Evolutionary conservation across 1,140 invertebrate genomes (phyloP).

Genomic region (Drosophila kikkawai): DNA sequence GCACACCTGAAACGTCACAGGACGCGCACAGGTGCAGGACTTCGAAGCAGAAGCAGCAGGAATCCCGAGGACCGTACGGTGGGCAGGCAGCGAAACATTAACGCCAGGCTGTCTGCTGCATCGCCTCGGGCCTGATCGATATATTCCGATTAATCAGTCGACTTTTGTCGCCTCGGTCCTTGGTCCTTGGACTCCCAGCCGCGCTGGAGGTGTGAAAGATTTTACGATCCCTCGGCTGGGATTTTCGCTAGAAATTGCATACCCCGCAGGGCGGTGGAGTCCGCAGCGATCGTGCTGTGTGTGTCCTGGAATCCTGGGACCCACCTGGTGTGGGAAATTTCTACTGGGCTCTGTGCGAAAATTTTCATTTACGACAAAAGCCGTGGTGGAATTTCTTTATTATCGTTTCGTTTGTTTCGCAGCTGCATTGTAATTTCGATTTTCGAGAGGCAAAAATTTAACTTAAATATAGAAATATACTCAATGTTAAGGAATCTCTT

Average conservation of each 20-base stretch:
- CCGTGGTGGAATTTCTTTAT: not conserved
- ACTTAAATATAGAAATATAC: not conserved
- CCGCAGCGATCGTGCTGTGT: slow-evolving; percentile 58
- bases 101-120: slow-evolving; percentile 69
- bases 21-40: slow-evolving; percentile 74
- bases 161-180: slow-evolving; percentile 58
- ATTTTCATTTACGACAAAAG: not conserved
- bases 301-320: slow-evolving; percentile 58
- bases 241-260: slow-evolving; percentile 63
- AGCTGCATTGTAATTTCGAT: not conserved
- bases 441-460: not conserved
- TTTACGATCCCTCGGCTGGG: slow-evolving; percentile 58
- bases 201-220: slow-evolving; percentile 75
- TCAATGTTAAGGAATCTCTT: no score
- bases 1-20: slow-evolving; percentile 78
- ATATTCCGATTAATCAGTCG: slow-evolving; percentile 77
- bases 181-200: slow-evolving; percentile 44
- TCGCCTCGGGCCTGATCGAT: slow-evolving; percentile 66
- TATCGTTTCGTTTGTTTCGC: not conserved
- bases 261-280: slow-evolving; percentile 62
- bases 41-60: slow-evolving; percentile 33
- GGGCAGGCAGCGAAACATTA: slow-evolving; percentile 56
- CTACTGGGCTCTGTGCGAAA: slow-evolving; percentile 18
- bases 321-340: slow-evolving; percentile 72
- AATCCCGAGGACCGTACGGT: slow-evolving; percentile 10